These are phyloP conservation scores for Xylophagus ater DNA, from an alignment of 2,888 invertebrate genomes.

Conservation along the genomic window DNA sequence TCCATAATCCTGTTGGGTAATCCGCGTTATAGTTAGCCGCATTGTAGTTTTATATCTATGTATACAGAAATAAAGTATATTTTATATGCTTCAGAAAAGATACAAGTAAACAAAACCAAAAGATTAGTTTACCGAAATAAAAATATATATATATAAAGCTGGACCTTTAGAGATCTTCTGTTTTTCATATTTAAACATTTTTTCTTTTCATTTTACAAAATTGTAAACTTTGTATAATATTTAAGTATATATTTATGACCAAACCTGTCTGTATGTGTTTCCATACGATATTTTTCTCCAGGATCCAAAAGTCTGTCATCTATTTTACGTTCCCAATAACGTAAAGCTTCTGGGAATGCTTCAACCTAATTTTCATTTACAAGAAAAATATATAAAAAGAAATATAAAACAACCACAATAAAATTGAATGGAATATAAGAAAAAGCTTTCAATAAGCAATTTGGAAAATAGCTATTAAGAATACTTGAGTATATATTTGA, in stretches of 20 bases:
- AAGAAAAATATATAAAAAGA: slow-evolving; percentile 7
- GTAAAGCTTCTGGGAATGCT: slow-evolving; percentile 74
- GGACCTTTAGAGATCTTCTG: no score
- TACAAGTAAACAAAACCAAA: neutral
- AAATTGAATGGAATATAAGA: neutral
- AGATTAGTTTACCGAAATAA: neutral
- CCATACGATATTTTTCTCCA: slow-evolving; percentile 51
- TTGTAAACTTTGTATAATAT: no score
- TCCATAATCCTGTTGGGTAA: slow-evolving; percentile 57
- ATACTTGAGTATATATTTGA: no score
- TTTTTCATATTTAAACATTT: no score
- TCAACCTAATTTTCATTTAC: slow-evolving; percentile 48
- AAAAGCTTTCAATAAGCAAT: no score
- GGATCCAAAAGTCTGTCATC: slow-evolving; percentile 63
- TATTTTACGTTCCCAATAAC: slow-evolving; percentile 67
- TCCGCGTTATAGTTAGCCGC: slow-evolving; percentile 62
- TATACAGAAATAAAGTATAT: neutral
- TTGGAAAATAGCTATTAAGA: slow-evolving; percentile 3
- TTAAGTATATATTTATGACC: slow-evolving; percentile 29
- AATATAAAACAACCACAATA: neutral
- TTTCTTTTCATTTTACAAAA: no score
- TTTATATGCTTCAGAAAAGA: neutral
- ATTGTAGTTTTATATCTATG: slow-evolving; percentile 56
- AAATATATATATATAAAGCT: slow-evolving; percentile 31
- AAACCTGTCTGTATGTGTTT: slow-evolving; percentile 43